A percentile compares a stretch with the other conserved stretches of the same genome.
These are phyloP conservation scores for Aleiodes testaceus DNA, from an alignment of 2,888 invertebrate species.

Conservation along the genomic window DNA sequence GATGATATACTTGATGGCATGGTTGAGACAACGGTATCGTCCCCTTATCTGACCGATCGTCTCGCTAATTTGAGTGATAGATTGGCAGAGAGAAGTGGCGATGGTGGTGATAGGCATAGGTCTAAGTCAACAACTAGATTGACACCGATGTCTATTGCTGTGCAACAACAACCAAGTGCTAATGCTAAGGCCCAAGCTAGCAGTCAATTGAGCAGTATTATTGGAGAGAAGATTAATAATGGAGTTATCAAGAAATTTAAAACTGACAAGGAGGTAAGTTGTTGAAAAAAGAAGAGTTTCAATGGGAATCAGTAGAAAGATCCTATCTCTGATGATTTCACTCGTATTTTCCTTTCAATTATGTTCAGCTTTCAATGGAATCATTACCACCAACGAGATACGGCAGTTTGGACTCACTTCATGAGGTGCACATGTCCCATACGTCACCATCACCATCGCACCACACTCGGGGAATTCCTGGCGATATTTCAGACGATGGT, in stretches of 20 bases:
- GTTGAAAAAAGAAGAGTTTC: background rate
- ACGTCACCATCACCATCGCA: constrained; percentile 66
- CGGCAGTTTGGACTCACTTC: constrained; percentile 77
- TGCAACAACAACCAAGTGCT: constrained; percentile 62
- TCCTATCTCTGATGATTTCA: background rate
- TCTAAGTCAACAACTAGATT: constrained; percentile 58
- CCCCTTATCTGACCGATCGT: constrained; percentile 58
- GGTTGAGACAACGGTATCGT: constrained; percentile 69
- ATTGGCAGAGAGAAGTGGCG: constrained; percentile 51
- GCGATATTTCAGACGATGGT: constrained; percentile 73
- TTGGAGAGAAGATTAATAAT: constrained; percentile 64
- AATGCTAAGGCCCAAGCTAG: constrained; percentile 61
- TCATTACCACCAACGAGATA: constrained; percentile 68
- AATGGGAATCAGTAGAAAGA: background rate
- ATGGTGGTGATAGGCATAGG: constrained; percentile 52
- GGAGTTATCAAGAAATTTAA: constrained; percentile 72
- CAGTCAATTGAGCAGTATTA: constrained; percentile 56
- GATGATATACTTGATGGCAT: constrained; percentile 74
- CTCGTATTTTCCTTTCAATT: constrained; percentile 12
- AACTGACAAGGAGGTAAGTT: constrained; percentile 69
- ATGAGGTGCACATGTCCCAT: constrained; percentile 69
- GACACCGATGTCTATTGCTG: constrained; percentile 61
- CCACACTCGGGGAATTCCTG: constrained; percentile 63
- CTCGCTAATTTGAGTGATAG: constrained; percentile 60
- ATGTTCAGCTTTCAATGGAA: constrained; percentile 59